Evolutionary conservation across 2,797 vertebrate species (phyloP).

Genomic region (Hoplostethus mediterraneus): DNA sequence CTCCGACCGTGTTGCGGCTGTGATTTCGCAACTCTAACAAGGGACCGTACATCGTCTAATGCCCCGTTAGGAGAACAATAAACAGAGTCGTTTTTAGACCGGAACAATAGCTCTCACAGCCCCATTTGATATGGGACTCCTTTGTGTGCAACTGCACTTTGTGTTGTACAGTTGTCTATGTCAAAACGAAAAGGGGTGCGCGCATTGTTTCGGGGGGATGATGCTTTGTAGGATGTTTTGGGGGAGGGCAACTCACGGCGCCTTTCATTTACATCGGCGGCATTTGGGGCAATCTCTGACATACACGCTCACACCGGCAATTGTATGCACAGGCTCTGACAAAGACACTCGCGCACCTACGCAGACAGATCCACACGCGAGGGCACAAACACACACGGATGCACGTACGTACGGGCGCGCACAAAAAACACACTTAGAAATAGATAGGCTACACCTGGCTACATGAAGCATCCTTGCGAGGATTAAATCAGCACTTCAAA

Average conservation of each 20-base stretch:
- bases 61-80: constrained; percentile 65
- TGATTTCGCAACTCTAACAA: constrained; percentile 37
- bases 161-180: constrained; percentile 72
- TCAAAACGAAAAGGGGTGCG: constrained; percentile 60
- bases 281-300: constrained; percentile 80
- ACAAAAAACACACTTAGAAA: constrained; percentile 66
- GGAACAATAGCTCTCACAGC: constrained; percentile 62
- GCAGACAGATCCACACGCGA: constrained; percentile 50
- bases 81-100: constrained; percentile 61
- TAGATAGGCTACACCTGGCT: constrained; percentile 81
- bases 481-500: constrained; percentile 89
- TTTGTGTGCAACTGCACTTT: constrained; percentile 59
- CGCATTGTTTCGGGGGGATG: constrained; percentile 77
- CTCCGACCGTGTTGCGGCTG: constrained; percentile 10
- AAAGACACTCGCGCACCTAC: constrained; percentile 62
- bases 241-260: constrained; percentile 74
- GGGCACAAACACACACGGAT: constrained; percentile 42
- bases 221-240: constrained; percentile 80
- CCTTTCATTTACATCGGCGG: constrained; percentile 68
- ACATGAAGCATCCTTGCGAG: constrained; percentile 78
- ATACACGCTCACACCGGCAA: constrained; percentile 60
- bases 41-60: constrained; percentile 53
- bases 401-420: constrained; percentile 35
- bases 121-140: constrained; percentile 64
- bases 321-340: constrained; percentile 55